These are phyloP conservation scores for Petromus typicus DNA, from an alignment of 2,113 vertebrate genomes.

Conservation along the genomic window DNA sequence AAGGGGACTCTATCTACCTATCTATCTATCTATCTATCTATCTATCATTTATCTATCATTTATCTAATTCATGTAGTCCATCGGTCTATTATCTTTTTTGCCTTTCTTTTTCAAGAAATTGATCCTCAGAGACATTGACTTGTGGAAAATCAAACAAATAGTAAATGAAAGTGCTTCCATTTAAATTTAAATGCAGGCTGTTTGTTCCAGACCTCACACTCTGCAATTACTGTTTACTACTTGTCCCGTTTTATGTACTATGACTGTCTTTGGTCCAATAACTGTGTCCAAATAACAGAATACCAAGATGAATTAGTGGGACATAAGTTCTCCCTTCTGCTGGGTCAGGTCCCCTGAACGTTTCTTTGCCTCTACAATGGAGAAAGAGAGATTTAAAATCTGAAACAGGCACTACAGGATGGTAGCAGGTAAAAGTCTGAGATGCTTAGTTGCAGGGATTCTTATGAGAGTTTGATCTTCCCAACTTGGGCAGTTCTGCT, in stretches of 20 bases:
- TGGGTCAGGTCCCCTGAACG: not conserved
- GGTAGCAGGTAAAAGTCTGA: not conserved
- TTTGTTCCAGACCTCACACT: not conserved
- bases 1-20: not conserved
- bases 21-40: not conserved
- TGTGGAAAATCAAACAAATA: not conserved
- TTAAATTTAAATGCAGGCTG: not conserved
- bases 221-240: not conserved
- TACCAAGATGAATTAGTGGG: not conserved
- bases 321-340: not conserved
- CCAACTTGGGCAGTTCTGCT: not conserved
- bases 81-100: not conserved
- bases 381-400: not conserved
- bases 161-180: not conserved
- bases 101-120: not conserved
- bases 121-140: not conserved
- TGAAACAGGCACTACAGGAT: not conserved
- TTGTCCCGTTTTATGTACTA: not conserved
- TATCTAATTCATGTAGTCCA: not conserved
- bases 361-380: not conserved
- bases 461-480: not conserved
- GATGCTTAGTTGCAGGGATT: not conserved
- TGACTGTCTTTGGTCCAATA: not conserved
- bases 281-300: not conserved
- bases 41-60: not conserved